Evolutionary conservation across 1,140 invertebrate species (phyloP), one percentile per base, ranked within the genome.

Genomic region (Arion vulgaris): DNA sequence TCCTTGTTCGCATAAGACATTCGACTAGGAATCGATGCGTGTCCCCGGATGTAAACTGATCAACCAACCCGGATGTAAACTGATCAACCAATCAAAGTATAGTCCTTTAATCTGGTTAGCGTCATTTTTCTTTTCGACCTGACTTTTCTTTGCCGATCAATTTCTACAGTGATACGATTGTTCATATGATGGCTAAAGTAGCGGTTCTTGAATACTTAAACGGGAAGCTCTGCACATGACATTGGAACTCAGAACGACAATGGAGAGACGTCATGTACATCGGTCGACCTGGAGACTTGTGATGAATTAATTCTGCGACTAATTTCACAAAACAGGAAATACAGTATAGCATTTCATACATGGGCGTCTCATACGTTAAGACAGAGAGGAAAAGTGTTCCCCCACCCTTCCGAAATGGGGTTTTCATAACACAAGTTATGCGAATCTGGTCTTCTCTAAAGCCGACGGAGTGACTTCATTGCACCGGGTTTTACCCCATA

Each of bases 261-360:
- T 73, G 38, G 71, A 36, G 17, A 23, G 7, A 34, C 38, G 71
- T 73, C 71, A 73, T 23, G 71, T 36, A 39, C 71, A 73, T 73
- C 71, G 38, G 38, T 39, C n/a, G 71, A 73, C 71, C 5, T 73
- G 71, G 36, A 73, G 36, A 73, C 71, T 73, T 73, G 36, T 73
- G 71, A 73, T 73, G 71, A 73, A 73, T 73, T 73, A 73, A 73
- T 73, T 26, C 4, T 73, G 11, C n/a, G 41, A 28, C 41, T 34
- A 9, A 4, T 28, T 41, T 13, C 23, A 41, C 71, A 39, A 17
- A 39, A 73, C 26, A 38, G 41, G 23, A 36, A 72, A 72, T 36
- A 72, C 7, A 11, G 39, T 34, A 69, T 28, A 34, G 26, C n/a
- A n/a, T n/a, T n/a, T n/a, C n/a, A n/a, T n/a, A n/a, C n/a, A n/a